Base-by-base conservation (phyloP, 2,113 vertebrate genomes). In the Pterocles burchelli region DNA sequence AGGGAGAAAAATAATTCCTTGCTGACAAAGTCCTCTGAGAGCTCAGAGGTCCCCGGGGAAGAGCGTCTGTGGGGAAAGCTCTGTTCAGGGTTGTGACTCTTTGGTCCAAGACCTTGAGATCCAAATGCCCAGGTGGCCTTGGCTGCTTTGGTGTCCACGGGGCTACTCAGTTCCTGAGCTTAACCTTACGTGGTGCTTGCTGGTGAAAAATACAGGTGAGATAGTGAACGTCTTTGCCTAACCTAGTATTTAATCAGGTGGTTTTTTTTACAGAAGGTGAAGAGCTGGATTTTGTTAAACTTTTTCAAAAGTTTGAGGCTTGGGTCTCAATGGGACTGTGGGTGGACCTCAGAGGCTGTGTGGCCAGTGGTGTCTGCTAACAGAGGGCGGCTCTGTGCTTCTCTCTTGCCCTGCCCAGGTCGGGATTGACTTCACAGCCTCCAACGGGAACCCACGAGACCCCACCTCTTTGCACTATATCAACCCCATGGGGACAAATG, bases 361-460 rank as follows among this genome's bases (percentile, higher is more conserved):
- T 59, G 51, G 46, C 24, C 49, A 11, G 38, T 38, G 54, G 17
- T 29, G 33, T 24, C 66, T 58, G 61, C 63, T 88, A 11, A 92
- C 3, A 5, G 80, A 65, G 41, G 14, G 21, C 1, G 11, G 25
- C 4, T 77, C 75, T 86, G 4, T 92, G 41, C 68, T 55, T 82
- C 68, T 91, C 9, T 84, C 49, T 76, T 31, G 10, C 52, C 45
- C 54, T 51, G 41, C 71, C 16, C 94, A 99, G 99, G 99, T 99
- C 28, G 99, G 99, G 43, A 99, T 99, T 84, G 99, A 99, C 97
- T 99, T 99, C 97, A 99, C 99, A 36, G 99, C 99, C 48, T 99
- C 99, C 93, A 99, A 99, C 0, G 99, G 99, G 90, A 99, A 99
- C 95, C 99, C 99, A 4, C 97, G 99, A 3, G 99, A 99, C 85